These are phyloP conservation scores for Mythimna impura DNA, from an alignment of 2,888 invertebrate genomes.

Conservation along the genomic window DNA sequence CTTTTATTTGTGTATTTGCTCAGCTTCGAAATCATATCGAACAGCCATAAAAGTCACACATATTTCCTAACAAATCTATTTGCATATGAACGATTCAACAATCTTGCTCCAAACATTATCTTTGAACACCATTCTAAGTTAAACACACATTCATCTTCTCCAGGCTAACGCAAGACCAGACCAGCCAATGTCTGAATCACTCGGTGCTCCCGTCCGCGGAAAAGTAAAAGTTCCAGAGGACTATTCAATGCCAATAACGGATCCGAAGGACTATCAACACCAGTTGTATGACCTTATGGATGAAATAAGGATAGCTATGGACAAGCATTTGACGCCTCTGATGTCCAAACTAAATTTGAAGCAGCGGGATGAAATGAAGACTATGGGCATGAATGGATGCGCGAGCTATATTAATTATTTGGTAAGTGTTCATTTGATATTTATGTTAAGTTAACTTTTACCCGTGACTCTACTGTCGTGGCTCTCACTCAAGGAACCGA, in stretches of 20 bases:
- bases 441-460: neutral
- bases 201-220: no score
- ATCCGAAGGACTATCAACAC: neutral
- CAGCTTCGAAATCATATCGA: neutral
- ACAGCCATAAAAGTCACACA: neutral
- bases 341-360: slow-evolving; percentile 27
- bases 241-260: neutral
- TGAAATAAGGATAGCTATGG: slow-evolving; percentile 38
- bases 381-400: slow-evolving; percentile 33
- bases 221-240: neutral
- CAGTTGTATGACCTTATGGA: slow-evolving; percentile 32
- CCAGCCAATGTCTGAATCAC: neutral
- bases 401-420: slow-evolving; percentile 45
- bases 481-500: no score
- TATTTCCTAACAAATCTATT: neutral
- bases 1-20: neutral
- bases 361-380: slow-evolving; percentile 34
- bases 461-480: no score
- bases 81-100: slow-evolving; percentile 1
- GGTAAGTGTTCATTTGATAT: slow-evolving; percentile 49
- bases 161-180: slow-evolving; percentile 51
- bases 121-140: neutral
- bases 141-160: neutral
- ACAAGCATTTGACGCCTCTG: slow-evolving; percentile 49
- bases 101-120: neutral